phyloP scores from a whole-genome alignment of 2,797 vertebrate species.

The Pterois miles region DNA sequence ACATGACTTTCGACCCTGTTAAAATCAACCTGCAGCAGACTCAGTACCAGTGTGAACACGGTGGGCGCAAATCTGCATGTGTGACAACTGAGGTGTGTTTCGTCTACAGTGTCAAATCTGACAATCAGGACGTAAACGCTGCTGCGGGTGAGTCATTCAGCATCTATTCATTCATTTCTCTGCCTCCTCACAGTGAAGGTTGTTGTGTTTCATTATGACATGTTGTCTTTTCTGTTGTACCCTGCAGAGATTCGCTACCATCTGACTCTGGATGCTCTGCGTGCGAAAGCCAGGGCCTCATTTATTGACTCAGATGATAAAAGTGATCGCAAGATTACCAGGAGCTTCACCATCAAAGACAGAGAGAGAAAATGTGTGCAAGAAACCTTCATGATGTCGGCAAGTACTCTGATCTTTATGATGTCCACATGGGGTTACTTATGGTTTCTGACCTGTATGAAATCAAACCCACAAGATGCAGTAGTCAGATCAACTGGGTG shows the following conservation, averaged over 20 bases:
- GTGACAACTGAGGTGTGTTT: conserved; percentile 89
- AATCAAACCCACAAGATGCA: background rate
- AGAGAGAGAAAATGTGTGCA: conserved; percentile 68
- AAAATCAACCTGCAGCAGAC: conserved; percentile 94
- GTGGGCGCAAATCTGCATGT: conserved; percentile 84
- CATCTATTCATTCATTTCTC: background rate
- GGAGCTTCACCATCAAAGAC: conserved; percentile 74
- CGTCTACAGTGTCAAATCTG: conserved; percentile 87
- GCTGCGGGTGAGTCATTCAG: conserved; percentile 55
- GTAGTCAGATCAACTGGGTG: background rate
- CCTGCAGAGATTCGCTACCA: conserved; percentile 78
- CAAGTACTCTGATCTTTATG: conserved; percentile 88
- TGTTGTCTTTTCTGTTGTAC: background rate
- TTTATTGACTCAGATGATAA: conserved; percentile 82
- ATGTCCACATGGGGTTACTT: background rate
- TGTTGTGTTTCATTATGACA: background rate
- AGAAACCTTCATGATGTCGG: conserved; percentile 94
- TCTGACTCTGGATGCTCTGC: conserved; percentile 89
- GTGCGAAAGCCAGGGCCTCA: conserved; percentile 88
- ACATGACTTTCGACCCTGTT: conserved; percentile 87
- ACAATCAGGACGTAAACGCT: conserved; percentile 57
- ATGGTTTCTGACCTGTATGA: background rate
- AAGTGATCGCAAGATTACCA: conserved; percentile 83
- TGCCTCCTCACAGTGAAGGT: background rate
- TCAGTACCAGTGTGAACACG: conserved; percentile 86